These are phyloP conservation scores for Heliangelus exortis DNA, from an alignment of 2,797 vertebrate species.

Conservation along the genomic window DNA sequence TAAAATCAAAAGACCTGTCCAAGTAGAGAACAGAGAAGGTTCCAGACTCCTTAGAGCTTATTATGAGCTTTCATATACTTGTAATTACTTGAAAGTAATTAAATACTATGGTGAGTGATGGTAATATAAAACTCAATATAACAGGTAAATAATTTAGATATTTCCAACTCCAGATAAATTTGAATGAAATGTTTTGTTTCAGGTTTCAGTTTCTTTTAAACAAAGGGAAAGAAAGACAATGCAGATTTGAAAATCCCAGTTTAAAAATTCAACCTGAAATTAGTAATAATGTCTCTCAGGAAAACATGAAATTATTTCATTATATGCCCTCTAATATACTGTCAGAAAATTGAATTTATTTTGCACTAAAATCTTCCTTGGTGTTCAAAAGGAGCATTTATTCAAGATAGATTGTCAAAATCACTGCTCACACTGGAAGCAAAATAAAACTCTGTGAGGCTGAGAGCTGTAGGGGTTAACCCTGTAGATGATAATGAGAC, in stretches of 20 bases:
- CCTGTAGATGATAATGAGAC: slow-evolving; percentile 86
- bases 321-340: neutral
- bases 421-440: neutral
- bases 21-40: neutral
- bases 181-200: neutral
- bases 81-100: neutral
- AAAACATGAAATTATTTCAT: neutral
- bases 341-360: neutral
- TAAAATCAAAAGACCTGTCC: neutral
- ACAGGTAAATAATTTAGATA: neutral
- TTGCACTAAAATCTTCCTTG: neutral
- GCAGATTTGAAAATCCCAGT: fast-evolving
- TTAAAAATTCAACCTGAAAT: neutral
- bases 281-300: neutral
- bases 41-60: neutral
- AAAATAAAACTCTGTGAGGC: slow-evolving; percentile 65
- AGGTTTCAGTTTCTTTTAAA: neutral
- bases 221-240: neutral
- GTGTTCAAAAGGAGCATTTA: neutral
- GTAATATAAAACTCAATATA: neutral
- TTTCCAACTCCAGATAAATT: neutral
- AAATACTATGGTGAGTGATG: neutral
- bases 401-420: neutral
- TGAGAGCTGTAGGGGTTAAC: slow-evolving; percentile 80
- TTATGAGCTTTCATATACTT: neutral